phyloP scores from a whole-genome alignment of 2,113 vertebrate species.

The Baryphthengus martii region DNA sequence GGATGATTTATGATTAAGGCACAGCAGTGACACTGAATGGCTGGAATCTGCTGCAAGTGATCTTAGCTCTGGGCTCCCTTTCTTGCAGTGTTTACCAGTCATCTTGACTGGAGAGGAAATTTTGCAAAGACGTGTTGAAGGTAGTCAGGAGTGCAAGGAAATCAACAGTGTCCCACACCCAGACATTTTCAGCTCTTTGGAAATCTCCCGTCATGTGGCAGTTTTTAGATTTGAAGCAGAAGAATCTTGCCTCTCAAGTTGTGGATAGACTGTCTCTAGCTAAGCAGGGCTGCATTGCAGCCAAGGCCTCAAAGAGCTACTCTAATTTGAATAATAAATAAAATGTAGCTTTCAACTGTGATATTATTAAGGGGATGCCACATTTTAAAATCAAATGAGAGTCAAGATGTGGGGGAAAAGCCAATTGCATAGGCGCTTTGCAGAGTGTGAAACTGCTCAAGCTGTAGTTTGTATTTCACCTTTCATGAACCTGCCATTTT shows the following conservation, averaged over 20 bases:
- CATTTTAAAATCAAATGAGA: conserved; percentile 23
- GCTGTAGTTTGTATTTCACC: not conserved
- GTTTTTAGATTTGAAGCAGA: not conserved
- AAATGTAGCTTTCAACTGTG: not conserved
- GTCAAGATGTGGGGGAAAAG: not conserved
- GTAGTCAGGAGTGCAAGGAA: not conserved
- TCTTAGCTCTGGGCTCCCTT: not conserved
- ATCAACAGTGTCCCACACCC: not conserved
- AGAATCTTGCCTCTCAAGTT: not conserved
- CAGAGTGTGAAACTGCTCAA: not conserved
- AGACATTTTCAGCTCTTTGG: not conserved
- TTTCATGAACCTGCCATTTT: conserved; percentile 23
- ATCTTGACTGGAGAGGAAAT: not conserved
- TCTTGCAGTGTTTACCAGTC: rapidly evolving
- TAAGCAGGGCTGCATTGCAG: not conserved
- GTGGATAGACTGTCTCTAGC: not conserved
- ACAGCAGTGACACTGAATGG: conserved; percentile 27
- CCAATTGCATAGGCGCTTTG: not conserved
- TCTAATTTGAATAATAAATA: conserved; percentile 13
- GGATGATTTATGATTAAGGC: not conserved
- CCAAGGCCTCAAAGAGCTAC: not conserved
- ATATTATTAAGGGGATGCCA: not conserved
- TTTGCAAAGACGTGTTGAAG: not conserved
- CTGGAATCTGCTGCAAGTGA: not conserved
- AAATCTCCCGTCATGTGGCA: not conserved